phyloP scores from a whole-genome alignment of 2,888 invertebrate species.

The Drosophila rellima region DNA sequence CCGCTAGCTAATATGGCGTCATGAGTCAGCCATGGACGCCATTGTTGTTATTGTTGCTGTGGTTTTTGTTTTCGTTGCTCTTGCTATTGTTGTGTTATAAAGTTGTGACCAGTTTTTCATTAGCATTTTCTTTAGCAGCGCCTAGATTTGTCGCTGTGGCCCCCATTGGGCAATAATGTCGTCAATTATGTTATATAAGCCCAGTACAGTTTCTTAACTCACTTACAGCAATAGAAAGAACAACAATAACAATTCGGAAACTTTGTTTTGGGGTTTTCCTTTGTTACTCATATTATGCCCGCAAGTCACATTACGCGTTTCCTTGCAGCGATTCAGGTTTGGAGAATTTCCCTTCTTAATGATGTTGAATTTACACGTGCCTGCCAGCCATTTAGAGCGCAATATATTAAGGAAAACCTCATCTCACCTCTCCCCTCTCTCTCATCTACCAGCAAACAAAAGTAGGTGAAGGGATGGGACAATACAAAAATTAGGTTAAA shows the following conservation, averaged over 20 bases:
- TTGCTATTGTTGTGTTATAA: conserved; percentile 14
- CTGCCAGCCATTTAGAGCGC: conserved; percentile 33
- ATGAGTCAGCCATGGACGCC: conserved; percentile 49
- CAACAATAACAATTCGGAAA: conserved; percentile 29
- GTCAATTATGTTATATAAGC: conserved; percentile 70
- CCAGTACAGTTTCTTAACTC: conserved; percentile 37
- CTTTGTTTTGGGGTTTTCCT: conserved; percentile 23
- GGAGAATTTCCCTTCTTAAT: conserved; percentile 31
- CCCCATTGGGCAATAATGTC: conserved; percentile 67
- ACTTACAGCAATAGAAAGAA: background rate
- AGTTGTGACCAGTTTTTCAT: conserved; percentile 44
- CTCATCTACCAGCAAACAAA: background rate
- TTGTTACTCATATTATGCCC: conserved; percentile 32
- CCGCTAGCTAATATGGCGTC: conserved; percentile 64
- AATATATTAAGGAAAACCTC: conserved; percentile 22
- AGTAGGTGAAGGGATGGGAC: background rate
- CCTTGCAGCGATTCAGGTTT: conserved; percentile 12
- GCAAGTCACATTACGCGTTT: conserved; percentile 30
- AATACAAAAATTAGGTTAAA: conserved; percentile 42
- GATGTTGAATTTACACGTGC: conserved; percentile 51
- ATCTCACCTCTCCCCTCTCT: background rate
- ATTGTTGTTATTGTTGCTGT: conserved; percentile 29
- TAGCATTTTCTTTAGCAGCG: conserved; percentile 48
- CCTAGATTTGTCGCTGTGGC: conserved; percentile 40
- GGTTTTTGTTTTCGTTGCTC: background rate